These are phyloP conservation scores for Archivesica marissinica DNA, from an alignment of 1,140 invertebrate genomes.

Conservation along the genomic window DNA sequence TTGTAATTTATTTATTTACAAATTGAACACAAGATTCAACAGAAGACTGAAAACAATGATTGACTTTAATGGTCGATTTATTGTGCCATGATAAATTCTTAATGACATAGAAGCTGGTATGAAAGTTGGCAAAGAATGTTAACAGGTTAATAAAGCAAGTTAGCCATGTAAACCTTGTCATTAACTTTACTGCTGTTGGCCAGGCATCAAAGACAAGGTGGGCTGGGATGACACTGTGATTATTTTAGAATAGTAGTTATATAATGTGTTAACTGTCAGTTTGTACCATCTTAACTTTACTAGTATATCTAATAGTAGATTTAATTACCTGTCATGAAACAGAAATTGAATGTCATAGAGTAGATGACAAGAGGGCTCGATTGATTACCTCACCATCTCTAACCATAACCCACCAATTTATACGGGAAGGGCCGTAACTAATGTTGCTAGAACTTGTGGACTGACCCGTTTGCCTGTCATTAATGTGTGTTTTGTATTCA, in stretches of 20 bases:
- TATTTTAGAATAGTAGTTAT: not conserved
- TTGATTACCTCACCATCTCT: too few species aligned
- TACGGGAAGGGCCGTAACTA: too few species aligned
- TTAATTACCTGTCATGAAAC: too few species aligned
- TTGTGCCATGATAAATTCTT: slow-evolving; percentile 7
- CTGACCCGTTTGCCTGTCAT: too few species aligned
- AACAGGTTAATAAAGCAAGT: not conserved
- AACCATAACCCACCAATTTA: too few species aligned
- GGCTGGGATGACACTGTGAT: slow-evolving; percentile 3
- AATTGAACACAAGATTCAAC: not conserved
- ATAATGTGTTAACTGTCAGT: slow-evolving; percentile 4
- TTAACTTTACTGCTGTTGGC: not conserved
- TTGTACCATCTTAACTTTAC: not conserved
- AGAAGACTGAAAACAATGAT: not conserved
- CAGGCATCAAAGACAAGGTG: slow-evolving; percentile 1
- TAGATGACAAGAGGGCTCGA: too few species aligned
- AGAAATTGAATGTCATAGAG: too few species aligned
- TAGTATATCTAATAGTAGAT: too few species aligned
- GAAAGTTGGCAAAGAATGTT: slow-evolving; percentile 16
- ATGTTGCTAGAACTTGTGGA: too few species aligned
- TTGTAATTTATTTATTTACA: not conserved
- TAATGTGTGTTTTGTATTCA: too few species aligned
- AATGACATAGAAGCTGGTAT: not conserved
- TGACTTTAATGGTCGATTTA: slow-evolving; percentile 2
- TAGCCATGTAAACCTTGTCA: not conserved